Evolutionary conservation across 2,888 invertebrate species (phyloP).

Genomic region (Palloptera scutellata): DNA sequence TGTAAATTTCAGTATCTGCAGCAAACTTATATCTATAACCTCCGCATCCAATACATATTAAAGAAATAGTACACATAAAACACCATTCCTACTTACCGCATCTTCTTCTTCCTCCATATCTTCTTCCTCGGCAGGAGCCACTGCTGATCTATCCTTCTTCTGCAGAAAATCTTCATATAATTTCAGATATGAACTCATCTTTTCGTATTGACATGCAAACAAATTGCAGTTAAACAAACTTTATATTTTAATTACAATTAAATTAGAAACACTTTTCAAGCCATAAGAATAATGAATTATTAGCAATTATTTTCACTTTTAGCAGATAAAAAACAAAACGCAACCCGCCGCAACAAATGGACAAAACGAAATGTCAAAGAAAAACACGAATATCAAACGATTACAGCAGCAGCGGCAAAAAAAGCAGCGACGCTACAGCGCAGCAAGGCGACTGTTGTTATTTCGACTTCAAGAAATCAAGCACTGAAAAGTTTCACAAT

Average conservation of each 20-base stretch:
- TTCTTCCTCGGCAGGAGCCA: slow-evolving; percentile 35
- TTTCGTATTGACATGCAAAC: slow-evolving; percentile 16
- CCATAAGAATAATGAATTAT: slow-evolving; percentile 8
- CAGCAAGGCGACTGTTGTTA: no score
- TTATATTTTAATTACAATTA: neutral
- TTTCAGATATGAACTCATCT: slow-evolving; percentile 45
- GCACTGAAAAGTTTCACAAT: no score
- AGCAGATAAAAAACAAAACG: no score
- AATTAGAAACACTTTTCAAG: slow-evolving; percentile 1
- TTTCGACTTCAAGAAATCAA: no score
- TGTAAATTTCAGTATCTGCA: neutral
- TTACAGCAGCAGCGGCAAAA: no score
- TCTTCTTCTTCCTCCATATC: slow-evolving; percentile 25
- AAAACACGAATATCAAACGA: no score
- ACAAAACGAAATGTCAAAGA: no score
- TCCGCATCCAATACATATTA: neutral
- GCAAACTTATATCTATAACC: no score
- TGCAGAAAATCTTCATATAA: slow-evolving; percentile 49
- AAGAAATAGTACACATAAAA: slow-evolving; percentile 26
- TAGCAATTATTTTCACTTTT: no score
- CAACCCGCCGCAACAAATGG: no score
- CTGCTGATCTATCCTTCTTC: slow-evolving; percentile 41
- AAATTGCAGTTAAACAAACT: neutral
- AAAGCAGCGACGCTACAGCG: no score
- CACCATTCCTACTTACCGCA: slow-evolving; percentile 24